Percentiles rank a stretch among this genome's conserved stretches.
These are phyloP conservation scores for Spatula versicolor DNA, from an alignment of 2,797 vertebrate genomes.

Conservation along the genomic window DNA sequence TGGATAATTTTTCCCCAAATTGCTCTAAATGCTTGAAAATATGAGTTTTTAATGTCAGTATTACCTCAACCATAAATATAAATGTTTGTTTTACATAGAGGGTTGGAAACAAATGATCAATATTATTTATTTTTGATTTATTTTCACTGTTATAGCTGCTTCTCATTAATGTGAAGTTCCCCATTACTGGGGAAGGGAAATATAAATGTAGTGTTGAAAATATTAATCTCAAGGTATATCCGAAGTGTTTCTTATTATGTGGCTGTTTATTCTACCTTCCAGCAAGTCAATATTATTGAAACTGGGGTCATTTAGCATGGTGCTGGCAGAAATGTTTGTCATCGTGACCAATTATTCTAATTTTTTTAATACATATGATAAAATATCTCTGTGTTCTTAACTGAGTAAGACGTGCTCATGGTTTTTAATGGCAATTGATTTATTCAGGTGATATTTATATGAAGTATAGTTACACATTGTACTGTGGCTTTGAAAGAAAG, in stretches of 20 bases:
- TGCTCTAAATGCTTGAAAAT: not conserved
- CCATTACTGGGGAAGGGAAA: not conserved
- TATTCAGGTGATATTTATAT: not conserved
- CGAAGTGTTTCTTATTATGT: not conserved
- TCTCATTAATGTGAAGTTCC: not conserved
- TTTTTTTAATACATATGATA: not conserved
- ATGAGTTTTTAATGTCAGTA: not conserved
- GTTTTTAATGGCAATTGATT: not conserved
- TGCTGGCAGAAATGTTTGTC: not conserved
- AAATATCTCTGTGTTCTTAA: not conserved
- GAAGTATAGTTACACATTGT: not conserved
- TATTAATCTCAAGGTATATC: not conserved
- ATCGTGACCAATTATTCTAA: not conserved
- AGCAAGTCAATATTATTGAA: slow-evolving; percentile 1
- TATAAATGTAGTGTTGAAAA: not conserved
- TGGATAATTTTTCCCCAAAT: not conserved
- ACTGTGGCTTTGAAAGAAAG: not conserved
- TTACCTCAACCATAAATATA: not conserved
- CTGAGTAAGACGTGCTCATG: not conserved
- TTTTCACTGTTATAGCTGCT: not conserved
- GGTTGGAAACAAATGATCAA: not conserved
- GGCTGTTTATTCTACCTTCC: not conserved
- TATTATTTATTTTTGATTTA: not conserved
- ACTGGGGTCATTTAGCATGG: not conserved
- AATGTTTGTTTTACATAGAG: not conserved